These are phyloP conservation scores for Cyaniris semiargus DNA, from an alignment of 2,888 invertebrate genomes.

Conservation along the genomic window DNA sequence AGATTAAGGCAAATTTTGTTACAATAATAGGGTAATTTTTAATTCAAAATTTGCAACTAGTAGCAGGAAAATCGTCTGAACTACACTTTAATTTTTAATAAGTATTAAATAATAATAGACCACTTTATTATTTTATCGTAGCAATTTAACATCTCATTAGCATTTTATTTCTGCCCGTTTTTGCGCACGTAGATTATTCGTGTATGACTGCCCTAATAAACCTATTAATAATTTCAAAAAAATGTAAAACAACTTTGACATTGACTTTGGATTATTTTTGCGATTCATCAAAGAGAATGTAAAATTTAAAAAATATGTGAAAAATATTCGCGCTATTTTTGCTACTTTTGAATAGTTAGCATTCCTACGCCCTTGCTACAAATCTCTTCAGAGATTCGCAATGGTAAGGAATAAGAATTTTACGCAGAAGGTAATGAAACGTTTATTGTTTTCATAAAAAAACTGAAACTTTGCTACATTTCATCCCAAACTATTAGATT, in stretches of 20 bases:
- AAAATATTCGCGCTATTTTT: not conserved
- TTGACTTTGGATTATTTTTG: conserved; percentile 12
- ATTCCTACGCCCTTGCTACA: not conserved
- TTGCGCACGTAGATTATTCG: conserved; percentile 12
- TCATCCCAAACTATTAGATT: too few relatives aligned
- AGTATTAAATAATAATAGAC: conserved; percentile 14
- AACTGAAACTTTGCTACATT: too few relatives aligned
- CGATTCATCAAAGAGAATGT: not conserved
- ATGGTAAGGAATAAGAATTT: conserved; percentile 4
- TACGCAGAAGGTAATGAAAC: not conserved
- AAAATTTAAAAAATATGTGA: not conserved
- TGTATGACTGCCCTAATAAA: conserved; percentile 1
- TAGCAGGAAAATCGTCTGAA: not conserved
- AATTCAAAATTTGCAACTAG: not conserved
- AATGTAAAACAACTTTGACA: conserved; percentile 1
- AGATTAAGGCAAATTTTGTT: too few relatives aligned
- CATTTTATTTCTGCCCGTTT: conserved; percentile 8
- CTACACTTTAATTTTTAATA: conserved; percentile 1
- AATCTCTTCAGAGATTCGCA: not conserved
- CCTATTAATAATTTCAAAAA: conserved; percentile 21
- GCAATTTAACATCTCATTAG: conserved; percentile 12
- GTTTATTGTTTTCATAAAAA: too few relatives aligned
- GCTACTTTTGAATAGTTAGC: not conserved
- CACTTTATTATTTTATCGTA: conserved; percentile 9
- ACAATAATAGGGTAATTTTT: not conserved